Percentiles rank a stretch among this genome's conserved stretches.
Evolutionary conservation across 2,797 vertebrate species (phyloP).

Genomic region (Galaxias olidus): DNA sequence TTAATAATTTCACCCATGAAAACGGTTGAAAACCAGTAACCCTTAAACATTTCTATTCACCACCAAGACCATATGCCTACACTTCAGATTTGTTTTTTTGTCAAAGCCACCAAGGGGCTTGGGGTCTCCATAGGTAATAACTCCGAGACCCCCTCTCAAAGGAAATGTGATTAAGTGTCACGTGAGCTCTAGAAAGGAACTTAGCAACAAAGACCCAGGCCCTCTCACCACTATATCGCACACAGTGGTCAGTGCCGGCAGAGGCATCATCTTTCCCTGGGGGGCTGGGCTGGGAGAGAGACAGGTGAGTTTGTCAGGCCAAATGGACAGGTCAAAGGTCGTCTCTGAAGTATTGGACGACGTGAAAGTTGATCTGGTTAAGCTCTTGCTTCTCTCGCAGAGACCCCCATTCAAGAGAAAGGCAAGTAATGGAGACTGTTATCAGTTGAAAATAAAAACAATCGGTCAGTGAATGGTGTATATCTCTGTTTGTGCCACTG

Average conservation of each 20-base stretch:
- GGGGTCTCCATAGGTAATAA: slow-evolving; percentile 23
- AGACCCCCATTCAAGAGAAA: no score
- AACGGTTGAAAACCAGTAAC: slow-evolving; percentile 38
- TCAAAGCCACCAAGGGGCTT: slow-evolving; percentile 7
- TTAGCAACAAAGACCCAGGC: slow-evolving; percentile 34
- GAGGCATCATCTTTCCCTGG: slow-evolving; percentile 49
- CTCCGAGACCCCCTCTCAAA: slow-evolving; percentile 20
- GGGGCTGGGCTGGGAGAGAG: slow-evolving; percentile 32
- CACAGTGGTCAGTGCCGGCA: slow-evolving; percentile 29
- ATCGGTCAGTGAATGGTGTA: background rate
- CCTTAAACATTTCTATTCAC: slow-evolving; percentile 43
- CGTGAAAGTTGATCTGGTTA: slow-evolving; percentile 50
- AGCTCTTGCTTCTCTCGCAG: slow-evolving; percentile 38
- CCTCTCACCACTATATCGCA: slow-evolving; percentile 50
- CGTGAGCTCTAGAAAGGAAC: slow-evolving; percentile 57
- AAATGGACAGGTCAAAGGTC: slow-evolving; percentile 51
- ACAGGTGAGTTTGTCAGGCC: slow-evolving; percentile 55
- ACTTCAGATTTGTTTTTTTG: slow-evolving; percentile 33
- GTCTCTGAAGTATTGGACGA: slow-evolving; percentile 51
- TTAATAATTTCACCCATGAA: background rate
- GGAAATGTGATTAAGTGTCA: slow-evolving; percentile 57
- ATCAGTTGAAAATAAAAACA: slow-evolving; percentile 45
- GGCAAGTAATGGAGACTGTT: slow-evolving; percentile 19
- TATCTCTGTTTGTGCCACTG: slow-evolving; percentile 27
- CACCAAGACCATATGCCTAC: slow-evolving; percentile 35